Conservation (phyloP, 2,113 vertebrate species). For the Scophthalmus maximus region DNA sequence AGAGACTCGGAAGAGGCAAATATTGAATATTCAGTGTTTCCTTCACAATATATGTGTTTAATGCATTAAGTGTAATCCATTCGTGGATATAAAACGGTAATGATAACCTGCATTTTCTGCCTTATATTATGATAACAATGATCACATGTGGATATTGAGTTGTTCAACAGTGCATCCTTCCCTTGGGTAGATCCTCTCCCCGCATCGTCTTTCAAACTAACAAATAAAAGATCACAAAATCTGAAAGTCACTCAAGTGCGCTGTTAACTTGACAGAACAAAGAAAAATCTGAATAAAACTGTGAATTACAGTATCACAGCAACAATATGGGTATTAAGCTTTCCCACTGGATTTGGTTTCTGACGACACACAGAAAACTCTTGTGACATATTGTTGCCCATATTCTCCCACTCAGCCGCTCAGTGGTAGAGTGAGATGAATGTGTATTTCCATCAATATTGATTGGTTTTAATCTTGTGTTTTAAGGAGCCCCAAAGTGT, state of each 20-base stretch:
- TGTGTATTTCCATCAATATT: neutral
- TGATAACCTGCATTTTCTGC: conserved; percentile 41
- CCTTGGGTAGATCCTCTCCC: conserved; percentile 5
- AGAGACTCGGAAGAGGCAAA: conserved; percentile 48
- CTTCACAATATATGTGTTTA: conserved; percentile 55
- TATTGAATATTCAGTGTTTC: conserved; percentile 60
- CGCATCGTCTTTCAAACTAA: conserved; percentile 23
- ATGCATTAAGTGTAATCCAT: conserved; percentile 45
- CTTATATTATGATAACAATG: no score
- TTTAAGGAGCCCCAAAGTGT: conserved; percentile 17
- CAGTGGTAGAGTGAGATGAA: no score
- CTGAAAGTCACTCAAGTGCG: conserved; percentile 24
- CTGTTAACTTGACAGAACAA: conserved; percentile 47
- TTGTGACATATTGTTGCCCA: conserved; percentile 41
- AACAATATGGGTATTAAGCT: conserved; percentile 60
- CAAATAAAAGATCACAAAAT: conserved; percentile 39
- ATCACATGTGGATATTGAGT: neutral
- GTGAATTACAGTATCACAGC: conserved; percentile 55
- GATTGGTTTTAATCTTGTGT: neutral
- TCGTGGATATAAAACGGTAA: conserved; percentile 39
- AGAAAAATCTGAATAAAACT: conserved; percentile 56
- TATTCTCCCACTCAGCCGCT: conserved; percentile 28
- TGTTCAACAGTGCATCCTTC: conserved; percentile 45
- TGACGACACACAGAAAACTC: conserved; percentile 47
- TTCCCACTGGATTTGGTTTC: conserved; percentile 36